phyloP scores from a whole-genome alignment of 2,797 vertebrate species.

The Coracias cyanogaster region DNA sequence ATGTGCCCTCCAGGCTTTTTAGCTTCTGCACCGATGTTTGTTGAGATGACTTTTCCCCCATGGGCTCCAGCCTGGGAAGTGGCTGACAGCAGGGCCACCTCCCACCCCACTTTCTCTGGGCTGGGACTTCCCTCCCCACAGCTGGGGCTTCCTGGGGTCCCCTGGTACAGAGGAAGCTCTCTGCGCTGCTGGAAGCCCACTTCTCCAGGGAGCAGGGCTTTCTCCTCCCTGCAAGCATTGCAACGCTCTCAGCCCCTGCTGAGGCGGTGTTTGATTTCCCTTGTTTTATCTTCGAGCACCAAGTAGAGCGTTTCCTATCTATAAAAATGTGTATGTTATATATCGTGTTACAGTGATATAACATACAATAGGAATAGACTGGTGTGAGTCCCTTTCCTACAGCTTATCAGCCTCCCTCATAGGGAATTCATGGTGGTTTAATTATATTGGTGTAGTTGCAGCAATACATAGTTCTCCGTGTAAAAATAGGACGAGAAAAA shows the following conservation, averaged over 20 bases:
- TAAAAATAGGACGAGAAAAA: background rate
- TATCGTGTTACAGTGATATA: background rate
- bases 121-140: background rate
- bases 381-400: background rate
- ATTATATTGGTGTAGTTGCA: background rate
- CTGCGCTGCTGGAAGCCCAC: background rate
- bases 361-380: background rate
- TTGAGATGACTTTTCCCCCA: fast-evolving
- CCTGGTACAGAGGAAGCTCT: background rate
- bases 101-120: background rate
- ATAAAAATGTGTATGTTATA: background rate
- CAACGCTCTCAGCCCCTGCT: background rate
- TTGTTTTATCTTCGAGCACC: background rate
- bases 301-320: background rate
- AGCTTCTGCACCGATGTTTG: background rate
- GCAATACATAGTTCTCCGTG: background rate
- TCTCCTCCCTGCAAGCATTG: background rate
- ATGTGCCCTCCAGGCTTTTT: background rate
- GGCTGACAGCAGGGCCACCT: background rate
- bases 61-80: background rate
- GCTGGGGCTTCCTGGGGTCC: background rate
- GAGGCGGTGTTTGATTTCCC: background rate
- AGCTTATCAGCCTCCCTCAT: background rate
- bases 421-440: background rate
- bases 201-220: background rate